Evolutionary conservation across 1,140 invertebrate species (phyloP).

Genomic region (Scaptomyza hsui): DNA sequence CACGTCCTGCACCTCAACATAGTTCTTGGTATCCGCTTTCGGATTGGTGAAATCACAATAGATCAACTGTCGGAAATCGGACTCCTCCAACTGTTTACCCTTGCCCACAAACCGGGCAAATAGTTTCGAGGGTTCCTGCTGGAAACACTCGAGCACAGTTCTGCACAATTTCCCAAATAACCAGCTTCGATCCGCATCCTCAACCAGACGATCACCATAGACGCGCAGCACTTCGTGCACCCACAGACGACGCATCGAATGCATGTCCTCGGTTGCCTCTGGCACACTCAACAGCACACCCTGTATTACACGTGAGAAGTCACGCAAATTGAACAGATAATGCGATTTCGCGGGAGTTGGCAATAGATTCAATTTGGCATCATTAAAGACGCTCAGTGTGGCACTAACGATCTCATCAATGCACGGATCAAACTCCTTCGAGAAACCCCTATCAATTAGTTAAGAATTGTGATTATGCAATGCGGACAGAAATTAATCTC

Average conservation of each 20-base stretch:
- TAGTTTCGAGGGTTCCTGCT: slow-evolving; percentile 59
- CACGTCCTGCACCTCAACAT: slow-evolving; percentile 94
- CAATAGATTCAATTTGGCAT: slow-evolving; percentile 91
- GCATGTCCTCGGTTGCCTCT: slow-evolving; percentile 94
- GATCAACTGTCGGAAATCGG: slow-evolving; percentile 93
- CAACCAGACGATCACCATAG: slow-evolving; percentile 96
- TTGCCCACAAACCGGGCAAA: slow-evolving; percentile 83
- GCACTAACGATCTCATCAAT: slow-evolving; percentile 94
- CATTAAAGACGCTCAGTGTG: slow-evolving; percentile 94
- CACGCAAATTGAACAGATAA: slow-evolving; percentile 97
- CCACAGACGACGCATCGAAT: slow-evolving; percentile 96
- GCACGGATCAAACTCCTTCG: slow-evolving; percentile 97
- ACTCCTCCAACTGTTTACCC: slow-evolving; percentile 62
- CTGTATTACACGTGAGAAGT: slow-evolving; percentile 96
- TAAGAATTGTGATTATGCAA: slow-evolving; percentile 21
- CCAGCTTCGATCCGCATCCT: slow-evolving; percentile 93
- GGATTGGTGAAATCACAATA: slow-evolving; percentile 98
- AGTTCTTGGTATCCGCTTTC: slow-evolving; percentile 94
- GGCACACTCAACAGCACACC: slow-evolving; percentile 96
- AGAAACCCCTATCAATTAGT: slow-evolving; percentile 90
- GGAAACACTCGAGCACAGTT: slow-evolving; percentile 85
- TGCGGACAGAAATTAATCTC: background rate
- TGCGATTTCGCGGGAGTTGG: slow-evolving; percentile 96
- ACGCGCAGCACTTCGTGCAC: slow-evolving; percentile 97
- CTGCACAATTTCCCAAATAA: slow-evolving; percentile 88